These are phyloP conservation scores for Seriola aureovittata DNA, from an alignment of 2,113 vertebrate genomes.

Conservation along the genomic window DNA sequence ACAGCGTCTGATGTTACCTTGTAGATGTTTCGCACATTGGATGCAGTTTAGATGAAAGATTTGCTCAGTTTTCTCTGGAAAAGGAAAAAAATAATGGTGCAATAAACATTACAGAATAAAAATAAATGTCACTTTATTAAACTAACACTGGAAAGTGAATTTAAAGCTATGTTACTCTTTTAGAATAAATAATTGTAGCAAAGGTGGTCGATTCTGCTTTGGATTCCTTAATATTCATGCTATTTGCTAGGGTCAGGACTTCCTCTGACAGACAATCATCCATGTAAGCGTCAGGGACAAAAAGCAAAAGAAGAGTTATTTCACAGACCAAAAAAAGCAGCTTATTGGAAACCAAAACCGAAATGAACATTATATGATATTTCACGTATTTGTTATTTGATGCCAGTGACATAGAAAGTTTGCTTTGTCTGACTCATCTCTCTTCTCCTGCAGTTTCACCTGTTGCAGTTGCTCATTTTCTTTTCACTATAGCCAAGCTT, in stretches of 20 bases:
- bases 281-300: constrained; percentile 6
- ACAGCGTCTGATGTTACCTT: no score
- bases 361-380: constrained; percentile 11
- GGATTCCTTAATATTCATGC: constrained; percentile 39
- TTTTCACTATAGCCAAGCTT: not conserved
- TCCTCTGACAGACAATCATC: constrained; percentile 24
- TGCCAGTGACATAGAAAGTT: not conserved
- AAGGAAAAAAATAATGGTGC: no score
- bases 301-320: constrained; percentile 13
- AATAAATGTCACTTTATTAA: not conserved
- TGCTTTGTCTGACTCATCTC: constrained; percentile 27
- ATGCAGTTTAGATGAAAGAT: not conserved
- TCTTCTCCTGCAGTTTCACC: not conserved
- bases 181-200: not conserved
- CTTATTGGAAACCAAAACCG: constrained; percentile 26
- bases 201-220: constrained; percentile 14
- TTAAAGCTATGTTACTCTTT: not conserved
- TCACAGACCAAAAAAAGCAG: constrained; percentile 34
- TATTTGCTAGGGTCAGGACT: constrained; percentile 4
- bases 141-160: not conserved
- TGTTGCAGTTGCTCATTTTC: constrained; percentile 7
- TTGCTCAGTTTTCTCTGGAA: no score
- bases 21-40: not conserved
- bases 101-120: no score
- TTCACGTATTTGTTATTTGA: constrained; percentile 5